A percentile compares a stretch with the other conserved stretches of the same genome.
phyloP scores from a whole-genome alignment of 2,888 invertebrate genomes.

The Lucinisca nassula region DNA sequence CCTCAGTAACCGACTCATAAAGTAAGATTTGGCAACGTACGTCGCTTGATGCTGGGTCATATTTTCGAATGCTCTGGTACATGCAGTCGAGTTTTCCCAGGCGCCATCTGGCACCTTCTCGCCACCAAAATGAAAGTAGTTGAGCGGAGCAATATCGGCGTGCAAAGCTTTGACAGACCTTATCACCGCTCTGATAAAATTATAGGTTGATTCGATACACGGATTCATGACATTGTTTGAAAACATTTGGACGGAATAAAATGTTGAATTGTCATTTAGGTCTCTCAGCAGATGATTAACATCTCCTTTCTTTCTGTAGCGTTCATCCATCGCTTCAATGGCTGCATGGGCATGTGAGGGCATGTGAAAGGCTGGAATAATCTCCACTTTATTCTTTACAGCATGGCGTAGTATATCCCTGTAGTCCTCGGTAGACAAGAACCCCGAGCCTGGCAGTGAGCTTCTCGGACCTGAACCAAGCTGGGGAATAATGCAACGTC shows the following conservation, averaged over 20 bases:
- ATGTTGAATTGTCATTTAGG: constrained; percentile 66
- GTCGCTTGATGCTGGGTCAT: constrained; percentile 50
- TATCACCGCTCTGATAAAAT: constrained; percentile 82
- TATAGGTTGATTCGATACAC: constrained; percentile 82
- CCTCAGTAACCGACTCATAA: constrained; percentile 70
- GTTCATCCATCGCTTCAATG: constrained; percentile 80
- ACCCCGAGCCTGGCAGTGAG: constrained; percentile 78
- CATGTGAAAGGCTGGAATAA: constrained; percentile 85
- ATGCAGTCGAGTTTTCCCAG: constrained; percentile 81
- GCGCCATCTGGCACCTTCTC: constrained; percentile 82
- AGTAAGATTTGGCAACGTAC: constrained; percentile 70
- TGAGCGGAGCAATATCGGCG: constrained; percentile 72
- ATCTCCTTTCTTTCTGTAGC: constrained; percentile 69
- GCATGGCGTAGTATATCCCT: constrained; percentile 78
- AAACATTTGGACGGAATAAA: constrained; percentile 83
- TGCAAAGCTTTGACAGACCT: constrained; percentile 73
- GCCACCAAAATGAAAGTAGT: constrained; percentile 83
- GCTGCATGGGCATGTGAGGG: constrained; percentile 84
- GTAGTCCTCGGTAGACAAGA: constrained; percentile 79
- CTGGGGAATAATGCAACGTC: constrained; percentile 75
- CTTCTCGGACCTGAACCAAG: constrained; percentile 77
- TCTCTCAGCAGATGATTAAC: constrained; percentile 69
- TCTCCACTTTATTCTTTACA: constrained; percentile 77
- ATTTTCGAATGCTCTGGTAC: constrained; percentile 70
- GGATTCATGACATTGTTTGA: constrained; percentile 84